Evolutionary conservation across 2,888 invertebrate genomes (phyloP).

Genomic region (Lepetodrilus schrolli): DNA sequence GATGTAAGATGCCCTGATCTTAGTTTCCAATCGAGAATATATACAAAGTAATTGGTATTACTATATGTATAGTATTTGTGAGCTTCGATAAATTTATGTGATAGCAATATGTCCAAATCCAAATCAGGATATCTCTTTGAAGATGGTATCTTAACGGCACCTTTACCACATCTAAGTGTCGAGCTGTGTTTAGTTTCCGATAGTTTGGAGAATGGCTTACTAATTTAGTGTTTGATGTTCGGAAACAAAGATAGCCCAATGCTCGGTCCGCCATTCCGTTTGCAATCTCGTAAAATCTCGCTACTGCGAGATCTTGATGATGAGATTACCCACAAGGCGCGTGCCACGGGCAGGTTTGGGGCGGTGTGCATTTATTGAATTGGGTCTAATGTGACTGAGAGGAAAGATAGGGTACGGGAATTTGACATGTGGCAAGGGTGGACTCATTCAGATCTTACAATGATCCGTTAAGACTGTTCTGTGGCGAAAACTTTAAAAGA

Average conservation of each 20-base stretch:
- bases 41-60: too few relatives aligned
- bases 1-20: too few relatives aligned
- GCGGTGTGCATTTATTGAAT: background rate
- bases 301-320: slow-evolving; percentile 5
- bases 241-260: background rate
- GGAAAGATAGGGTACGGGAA: background rate
- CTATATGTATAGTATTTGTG: too few relatives aligned
- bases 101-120: background rate
- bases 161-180: background rate
- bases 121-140: background rate
- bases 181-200: background rate
- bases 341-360: background rate
- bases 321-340: slow-evolving; percentile 10
- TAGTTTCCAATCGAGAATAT: too few relatives aligned
- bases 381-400: background rate
- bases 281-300: slow-evolving; percentile 23
- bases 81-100: too few relatives aligned
- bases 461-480: background rate
- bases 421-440: background rate
- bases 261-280: background rate
- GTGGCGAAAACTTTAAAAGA: background rate
- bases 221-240: background rate
- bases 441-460: background rate
- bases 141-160: background rate
- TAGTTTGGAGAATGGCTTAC: background rate